These are phyloP conservation scores for Smittia sp. DNA, from an alignment of 2,888 invertebrate genomes.

Conservation along the genomic window DNA sequence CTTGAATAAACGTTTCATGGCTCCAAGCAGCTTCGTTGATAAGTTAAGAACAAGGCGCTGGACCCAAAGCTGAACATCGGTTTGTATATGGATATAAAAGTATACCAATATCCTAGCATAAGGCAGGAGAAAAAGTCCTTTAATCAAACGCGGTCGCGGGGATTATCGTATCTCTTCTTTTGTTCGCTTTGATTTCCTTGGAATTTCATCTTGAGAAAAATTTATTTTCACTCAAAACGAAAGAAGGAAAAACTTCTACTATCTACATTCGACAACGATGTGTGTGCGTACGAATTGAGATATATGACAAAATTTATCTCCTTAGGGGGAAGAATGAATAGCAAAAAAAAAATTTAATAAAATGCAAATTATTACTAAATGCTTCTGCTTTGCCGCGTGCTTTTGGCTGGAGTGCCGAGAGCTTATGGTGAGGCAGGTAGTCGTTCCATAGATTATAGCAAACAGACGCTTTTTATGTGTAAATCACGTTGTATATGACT, in stretches of 20 bases:
- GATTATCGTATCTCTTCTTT: no score
- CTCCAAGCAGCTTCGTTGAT: no score
- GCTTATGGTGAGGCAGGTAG: background rate
- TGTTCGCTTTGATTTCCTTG: background rate
- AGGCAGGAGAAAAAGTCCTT: no score
- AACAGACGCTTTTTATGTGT: background rate
- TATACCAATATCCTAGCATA: no score
- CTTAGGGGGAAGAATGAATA: background rate
- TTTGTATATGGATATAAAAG: no score
- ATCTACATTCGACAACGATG: background rate
- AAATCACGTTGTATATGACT: background rate
- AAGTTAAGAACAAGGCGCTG: no score
- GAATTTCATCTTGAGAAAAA: background rate
- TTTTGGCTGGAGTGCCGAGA: background rate
- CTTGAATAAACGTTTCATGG: background rate
- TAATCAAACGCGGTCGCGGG: no score
- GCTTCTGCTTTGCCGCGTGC: no score
- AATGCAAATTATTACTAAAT: constrained; percentile 38
- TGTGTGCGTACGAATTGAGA: constrained; percentile 8
- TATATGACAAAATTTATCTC: constrained; percentile 28
- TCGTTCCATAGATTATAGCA: background rate
- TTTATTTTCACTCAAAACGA: background rate
- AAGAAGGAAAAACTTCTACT: background rate
- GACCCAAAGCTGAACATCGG: no score
- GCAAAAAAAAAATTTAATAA: constrained; percentile 35